Evolutionary conservation across 2,113 vertebrate genomes (phyloP), one percentile per base, ranked within the genome.

Genomic region (Thymallus thymallus): DNA sequence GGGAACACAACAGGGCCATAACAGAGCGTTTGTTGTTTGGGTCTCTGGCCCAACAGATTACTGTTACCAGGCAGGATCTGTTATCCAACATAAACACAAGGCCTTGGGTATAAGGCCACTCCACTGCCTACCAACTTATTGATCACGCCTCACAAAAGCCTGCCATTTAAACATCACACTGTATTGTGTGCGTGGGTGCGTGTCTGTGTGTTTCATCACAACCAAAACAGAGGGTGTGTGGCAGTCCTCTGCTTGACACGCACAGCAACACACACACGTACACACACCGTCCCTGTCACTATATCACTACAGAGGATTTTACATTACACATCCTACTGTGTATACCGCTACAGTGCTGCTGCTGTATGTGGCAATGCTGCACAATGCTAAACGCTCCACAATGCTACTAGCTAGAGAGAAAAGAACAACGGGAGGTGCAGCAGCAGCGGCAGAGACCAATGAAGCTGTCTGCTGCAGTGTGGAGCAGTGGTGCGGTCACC

Each of bases 321-420:
- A 94, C 82, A 90, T 90, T 3, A 60, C 86, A 91, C 88, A 92
- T 91, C 83, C 91, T 89, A 83, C 86, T 91, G 91, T 91, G 91
- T 89, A 91, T 91, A 95, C 94, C 86, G 87, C 80, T 81, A 63
- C 80, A 85, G 85, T 80, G 73, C 87, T 90, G 87, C 85, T 85
- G 90, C 86, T 91, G 79, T 74, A 61, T 68, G 84, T 80, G 73
- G 87, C 90, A 87, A 86, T 85, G 90, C 86, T 91, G 81, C 76
- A 55, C 46, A 24, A 84, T 35, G 61, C 69, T 75, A n/a, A 63
- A 68, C 41, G 20, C 30, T 48, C 35, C 48, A 51, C 12, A 23
- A 23, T 9, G 48, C 32, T 55, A 71, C 29, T 46, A 60, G 35
- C 32, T 18, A 22, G 30, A 58, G 70, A 12, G 76, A 76, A 82